These are phyloP conservation scores for Propithecus coquereli DNA, from an alignment of 2,113 vertebrate species.

Conservation along the genomic window DNA sequence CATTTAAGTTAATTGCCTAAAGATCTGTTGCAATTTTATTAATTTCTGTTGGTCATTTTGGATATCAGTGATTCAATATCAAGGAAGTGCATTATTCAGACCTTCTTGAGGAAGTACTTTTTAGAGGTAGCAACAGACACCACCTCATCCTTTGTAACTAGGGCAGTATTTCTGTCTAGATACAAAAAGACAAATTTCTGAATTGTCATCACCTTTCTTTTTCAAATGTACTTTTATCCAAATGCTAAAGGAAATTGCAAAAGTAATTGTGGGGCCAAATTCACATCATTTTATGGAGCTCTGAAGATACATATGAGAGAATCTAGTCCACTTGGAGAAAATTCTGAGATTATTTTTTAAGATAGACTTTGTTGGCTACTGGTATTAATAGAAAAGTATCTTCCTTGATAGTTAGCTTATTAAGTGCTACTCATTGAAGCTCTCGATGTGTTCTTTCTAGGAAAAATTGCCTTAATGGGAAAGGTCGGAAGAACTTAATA, in stretches of 20 bases:
- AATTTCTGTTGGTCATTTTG: neutral
- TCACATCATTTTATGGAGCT: neutral
- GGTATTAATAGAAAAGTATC: neutral
- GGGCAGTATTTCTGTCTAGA: neutral
- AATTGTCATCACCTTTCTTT: neutral
- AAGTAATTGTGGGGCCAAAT: neutral
- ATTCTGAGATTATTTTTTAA: neutral
- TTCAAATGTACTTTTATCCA: neutral
- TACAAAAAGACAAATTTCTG: neutral
- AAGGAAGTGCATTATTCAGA: neutral
- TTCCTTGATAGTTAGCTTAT: neutral
- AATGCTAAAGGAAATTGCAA: conserved; percentile 19
- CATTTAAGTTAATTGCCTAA: neutral
- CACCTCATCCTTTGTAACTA: neutral
- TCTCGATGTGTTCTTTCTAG: neutral
- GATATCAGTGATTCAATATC: neutral
- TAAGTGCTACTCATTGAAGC: neutral
- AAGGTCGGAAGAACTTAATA: neutral
- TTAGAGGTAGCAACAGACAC: neutral
- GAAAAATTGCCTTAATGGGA: neutral
- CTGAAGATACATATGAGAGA: neutral
- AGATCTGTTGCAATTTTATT: neutral
- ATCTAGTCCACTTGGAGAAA: neutral
- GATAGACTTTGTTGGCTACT: neutral
- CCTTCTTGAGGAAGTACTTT: neutral